Percentiles rank a stretch among this genome's conserved stretches.
Conservation (phyloP, 2,113 vertebrate genomes). For the Trochalopteron elliotii region DNA sequence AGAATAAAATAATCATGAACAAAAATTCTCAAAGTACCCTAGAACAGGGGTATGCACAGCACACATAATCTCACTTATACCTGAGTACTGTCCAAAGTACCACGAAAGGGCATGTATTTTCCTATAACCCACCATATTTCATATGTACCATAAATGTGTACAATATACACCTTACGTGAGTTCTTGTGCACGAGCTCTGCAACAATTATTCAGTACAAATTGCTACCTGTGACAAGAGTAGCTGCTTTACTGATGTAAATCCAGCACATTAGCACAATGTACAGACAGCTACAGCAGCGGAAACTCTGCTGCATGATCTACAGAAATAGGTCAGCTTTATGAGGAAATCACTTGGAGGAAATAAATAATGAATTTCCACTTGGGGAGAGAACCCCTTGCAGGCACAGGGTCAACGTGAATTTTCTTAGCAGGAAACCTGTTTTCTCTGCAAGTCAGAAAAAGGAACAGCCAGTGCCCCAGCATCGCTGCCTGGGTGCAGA, state of each 20-base stretch:
- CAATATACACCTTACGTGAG: background rate
- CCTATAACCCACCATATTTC: background rate
- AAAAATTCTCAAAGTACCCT: background rate
- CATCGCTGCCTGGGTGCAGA: no score
- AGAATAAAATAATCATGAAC: background rate
- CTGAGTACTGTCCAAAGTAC: background rate
- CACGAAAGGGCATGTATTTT: background rate
- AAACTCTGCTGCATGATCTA: background rate
- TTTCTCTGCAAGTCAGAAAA: background rate
- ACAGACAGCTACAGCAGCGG: background rate
- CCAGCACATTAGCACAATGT: background rate
- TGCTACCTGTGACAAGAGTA: background rate
- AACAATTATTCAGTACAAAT: background rate
- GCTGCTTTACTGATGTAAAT: background rate
- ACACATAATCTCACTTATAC: background rate
- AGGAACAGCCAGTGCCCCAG: background rate
- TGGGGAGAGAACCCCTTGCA: background rate
- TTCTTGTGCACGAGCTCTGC: background rate
- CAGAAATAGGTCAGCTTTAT: background rate
- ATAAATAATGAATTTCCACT: background rate
- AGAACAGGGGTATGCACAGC: background rate
- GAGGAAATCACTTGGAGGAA: background rate
- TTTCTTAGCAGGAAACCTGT: background rate
- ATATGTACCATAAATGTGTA: rapidly evolving
- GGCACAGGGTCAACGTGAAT: rapidly evolving